A percentile compares a stretch with the other conserved stretches of the same genome.
phyloP scores from a whole-genome alignment of 92 coral and sea anemone genomes.

The Porites lobata region DNA sequence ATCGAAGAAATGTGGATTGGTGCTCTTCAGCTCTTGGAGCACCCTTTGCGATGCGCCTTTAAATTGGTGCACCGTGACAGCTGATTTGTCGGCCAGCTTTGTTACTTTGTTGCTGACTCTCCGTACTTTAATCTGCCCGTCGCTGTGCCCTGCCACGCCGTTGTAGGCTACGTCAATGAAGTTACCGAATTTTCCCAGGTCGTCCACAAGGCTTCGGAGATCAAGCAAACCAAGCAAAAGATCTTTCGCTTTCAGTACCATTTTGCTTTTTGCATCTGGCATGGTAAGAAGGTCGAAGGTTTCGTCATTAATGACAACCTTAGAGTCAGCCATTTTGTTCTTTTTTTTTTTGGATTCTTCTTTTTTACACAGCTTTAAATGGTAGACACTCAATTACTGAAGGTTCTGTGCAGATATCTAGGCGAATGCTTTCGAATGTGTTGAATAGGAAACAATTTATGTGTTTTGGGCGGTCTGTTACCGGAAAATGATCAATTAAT shows the following conservation, averaged over 20 bases:
- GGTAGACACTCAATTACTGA: no score
- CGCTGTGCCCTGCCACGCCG: constrained; percentile 72
- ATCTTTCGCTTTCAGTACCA: constrained; percentile 40
- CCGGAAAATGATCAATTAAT: no score
- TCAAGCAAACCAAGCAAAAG: constrained; percentile 53
- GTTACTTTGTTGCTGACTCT: constrained; percentile 73
- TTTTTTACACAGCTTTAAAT: neutral
- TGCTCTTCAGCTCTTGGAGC: constrained; percentile 61
- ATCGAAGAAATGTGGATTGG: constrained; percentile 59
- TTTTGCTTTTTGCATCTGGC: constrained; percentile 47
- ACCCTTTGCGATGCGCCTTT: constrained; percentile 59
- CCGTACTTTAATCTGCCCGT: constrained; percentile 72
- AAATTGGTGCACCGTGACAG: constrained; percentile 69
- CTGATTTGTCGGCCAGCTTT: constrained; percentile 74
- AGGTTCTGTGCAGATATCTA: no score
- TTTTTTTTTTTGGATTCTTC: neutral
- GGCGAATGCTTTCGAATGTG: no score
- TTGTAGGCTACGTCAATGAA: constrained; percentile 75
- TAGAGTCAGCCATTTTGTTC: constrained; percentile 41
- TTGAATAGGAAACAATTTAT: no score
- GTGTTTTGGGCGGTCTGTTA: no score
- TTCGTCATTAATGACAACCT: constrained; percentile 57
- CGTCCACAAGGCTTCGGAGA: constrained; percentile 63
- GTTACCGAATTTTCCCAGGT: constrained; percentile 70
- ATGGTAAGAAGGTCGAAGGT: constrained; percentile 55